These are phyloP conservation scores for Agapornis canus DNA, from an alignment of 2,797 vertebrate genomes.

Conservation along the genomic window DNA sequence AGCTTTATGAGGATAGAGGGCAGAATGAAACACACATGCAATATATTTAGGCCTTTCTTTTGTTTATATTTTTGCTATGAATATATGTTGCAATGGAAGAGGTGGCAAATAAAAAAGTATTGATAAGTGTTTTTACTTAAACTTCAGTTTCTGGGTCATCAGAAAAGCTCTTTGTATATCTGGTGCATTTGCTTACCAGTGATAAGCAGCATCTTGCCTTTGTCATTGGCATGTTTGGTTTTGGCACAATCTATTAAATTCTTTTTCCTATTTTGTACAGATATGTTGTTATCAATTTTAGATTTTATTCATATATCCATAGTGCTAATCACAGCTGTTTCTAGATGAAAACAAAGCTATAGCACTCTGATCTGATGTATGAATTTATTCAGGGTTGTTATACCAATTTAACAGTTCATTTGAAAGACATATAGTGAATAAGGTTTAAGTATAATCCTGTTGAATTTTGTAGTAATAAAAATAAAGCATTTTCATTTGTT, in stretches of 20 bases:
- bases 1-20: background rate
- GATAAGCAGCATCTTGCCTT: background rate
- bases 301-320: background rate
- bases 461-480: slow-evolving; percentile 7
- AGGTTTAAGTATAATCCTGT: background rate
- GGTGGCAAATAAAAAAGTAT: background rate
- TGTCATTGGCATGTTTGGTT: background rate
- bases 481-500: background rate
- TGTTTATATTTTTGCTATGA: background rate
- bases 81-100: background rate
- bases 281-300: background rate
- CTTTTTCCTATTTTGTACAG: background rate
- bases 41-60: background rate
- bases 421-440: background rate
- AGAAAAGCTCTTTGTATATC: background rate
- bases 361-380: background rate
- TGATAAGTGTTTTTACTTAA: background rate
- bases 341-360: background rate
- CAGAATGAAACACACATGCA: background rate
- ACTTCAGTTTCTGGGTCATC: background rate
- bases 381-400: background rate
- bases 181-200: background rate
- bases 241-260: background rate
- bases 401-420: background rate
- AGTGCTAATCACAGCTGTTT: slow-evolving; percentile 10